Evolutionary conservation across 2,888 invertebrate genomes (phyloP).

Genomic region (Allophyes oxyacanthae): DNA sequence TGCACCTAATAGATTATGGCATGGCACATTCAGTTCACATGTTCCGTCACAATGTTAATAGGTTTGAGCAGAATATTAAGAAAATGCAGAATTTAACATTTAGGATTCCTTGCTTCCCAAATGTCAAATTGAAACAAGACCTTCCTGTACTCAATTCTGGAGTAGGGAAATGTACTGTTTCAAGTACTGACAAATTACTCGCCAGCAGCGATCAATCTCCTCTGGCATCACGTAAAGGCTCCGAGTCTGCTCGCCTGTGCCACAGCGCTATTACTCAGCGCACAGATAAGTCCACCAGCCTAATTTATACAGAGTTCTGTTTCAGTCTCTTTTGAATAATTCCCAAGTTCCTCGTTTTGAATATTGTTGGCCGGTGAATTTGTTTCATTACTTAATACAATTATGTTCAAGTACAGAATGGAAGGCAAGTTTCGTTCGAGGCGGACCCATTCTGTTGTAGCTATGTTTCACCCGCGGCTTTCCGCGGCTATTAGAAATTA

Average conservation of each 20-base stretch:
- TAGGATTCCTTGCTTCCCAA: too few species aligned
- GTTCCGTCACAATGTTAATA: too few species aligned
- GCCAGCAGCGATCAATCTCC: neutral
- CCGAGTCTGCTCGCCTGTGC: neutral
- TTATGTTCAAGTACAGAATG: conserved; percentile 44
- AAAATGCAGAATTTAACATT: too few species aligned
- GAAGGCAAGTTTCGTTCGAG: conserved; percentile 20
- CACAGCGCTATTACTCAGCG: neutral
- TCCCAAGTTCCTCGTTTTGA: conserved; percentile 33
- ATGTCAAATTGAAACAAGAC: too few species aligned
- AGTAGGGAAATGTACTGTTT: too few species aligned
- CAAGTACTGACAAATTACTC: neutral
- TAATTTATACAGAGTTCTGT: conserved; percentile 29
- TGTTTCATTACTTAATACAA: conserved; percentile 49
- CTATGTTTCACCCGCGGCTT: conserved; percentile 10
- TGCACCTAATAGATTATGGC: too few species aligned
- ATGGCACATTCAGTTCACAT: too few species aligned
- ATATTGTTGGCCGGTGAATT: conserved; percentile 45
- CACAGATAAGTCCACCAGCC: conserved; percentile 25
- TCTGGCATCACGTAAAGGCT: neutral
- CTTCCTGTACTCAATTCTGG: too few species aligned
- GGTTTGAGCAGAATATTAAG: too few species aligned
- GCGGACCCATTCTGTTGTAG: conserved; percentile 11
- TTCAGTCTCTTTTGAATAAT: conserved; percentile 30
- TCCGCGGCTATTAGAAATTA: conserved; percentile 9